Conservation (phyloP, 2,113 vertebrate species). For the Struthidea cinerea region DNA sequence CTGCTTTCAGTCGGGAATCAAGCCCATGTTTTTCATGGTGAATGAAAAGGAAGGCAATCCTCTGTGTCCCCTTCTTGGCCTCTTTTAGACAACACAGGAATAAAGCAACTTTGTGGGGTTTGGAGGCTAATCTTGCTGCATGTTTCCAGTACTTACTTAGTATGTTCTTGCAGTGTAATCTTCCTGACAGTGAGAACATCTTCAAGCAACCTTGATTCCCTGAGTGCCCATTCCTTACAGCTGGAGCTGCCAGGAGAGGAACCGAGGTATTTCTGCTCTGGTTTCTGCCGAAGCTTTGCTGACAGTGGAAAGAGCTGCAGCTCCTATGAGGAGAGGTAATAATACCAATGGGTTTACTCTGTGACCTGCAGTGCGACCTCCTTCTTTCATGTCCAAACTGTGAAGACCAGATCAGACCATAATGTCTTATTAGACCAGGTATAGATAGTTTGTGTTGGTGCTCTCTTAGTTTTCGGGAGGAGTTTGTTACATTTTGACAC, state of each 20-base stretch:
- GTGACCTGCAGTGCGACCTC: rapidly evolving
- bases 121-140: background rate
- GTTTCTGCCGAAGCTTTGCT: background rate
- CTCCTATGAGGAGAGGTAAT: background rate
- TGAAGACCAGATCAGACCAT: background rate
- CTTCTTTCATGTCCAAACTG: background rate
- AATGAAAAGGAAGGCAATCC: background rate
- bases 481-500: background rate
- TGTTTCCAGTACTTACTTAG: background rate
- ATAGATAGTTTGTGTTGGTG: background rate
- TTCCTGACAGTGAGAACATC: background rate
- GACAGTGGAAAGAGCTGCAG: background rate
- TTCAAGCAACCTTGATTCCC: background rate
- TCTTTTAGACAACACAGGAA: background rate
- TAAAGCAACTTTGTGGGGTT: background rate
- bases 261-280: background rate
- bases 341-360: rapidly evolving
- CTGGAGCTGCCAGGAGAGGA: background rate
- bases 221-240: background rate
- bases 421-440: background rate
- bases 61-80: background rate
- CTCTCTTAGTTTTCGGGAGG: background rate
- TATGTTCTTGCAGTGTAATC: background rate
- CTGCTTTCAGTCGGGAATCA: background rate
- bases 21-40: background rate